A percentile compares a stretch with the other conserved stretches of the same genome.
Conservation (phyloP, 2,888 invertebrate species). For the Acleris literana region DNA sequence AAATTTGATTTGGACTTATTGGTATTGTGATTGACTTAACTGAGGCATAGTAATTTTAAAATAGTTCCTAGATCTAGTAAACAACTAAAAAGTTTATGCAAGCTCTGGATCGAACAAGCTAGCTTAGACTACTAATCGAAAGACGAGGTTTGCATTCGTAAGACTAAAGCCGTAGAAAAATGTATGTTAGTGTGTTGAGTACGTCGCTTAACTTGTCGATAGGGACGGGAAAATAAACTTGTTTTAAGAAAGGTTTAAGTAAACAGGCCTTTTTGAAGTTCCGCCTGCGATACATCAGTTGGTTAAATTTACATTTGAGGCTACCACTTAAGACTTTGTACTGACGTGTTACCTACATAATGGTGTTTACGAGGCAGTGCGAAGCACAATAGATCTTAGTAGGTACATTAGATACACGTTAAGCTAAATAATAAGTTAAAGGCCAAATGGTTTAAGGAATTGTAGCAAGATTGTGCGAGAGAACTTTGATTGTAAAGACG, state of each 20-base stretch:
- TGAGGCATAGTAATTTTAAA: neutral
- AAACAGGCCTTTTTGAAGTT: slow-evolving; percentile 32
- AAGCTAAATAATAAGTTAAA: no score
- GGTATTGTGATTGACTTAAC: no score
- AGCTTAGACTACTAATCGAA: slow-evolving; percentile 52
- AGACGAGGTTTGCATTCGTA: slow-evolving; percentile 59
- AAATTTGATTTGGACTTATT: no score
- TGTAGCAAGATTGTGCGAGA: no score
- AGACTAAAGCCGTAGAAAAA: slow-evolving; percentile 68
- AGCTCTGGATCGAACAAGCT: slow-evolving; percentile 42
- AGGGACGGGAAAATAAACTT: slow-evolving; percentile 32
- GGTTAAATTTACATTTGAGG: slow-evolving; percentile 35
- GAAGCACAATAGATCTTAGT: neutral
- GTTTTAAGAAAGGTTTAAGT: slow-evolving; percentile 35
- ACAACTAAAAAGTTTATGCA: slow-evolving; percentile 6
- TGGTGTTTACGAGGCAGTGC: neutral
- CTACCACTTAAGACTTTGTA: slow-evolving; percentile 16
- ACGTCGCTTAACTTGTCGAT: slow-evolving; percentile 36
- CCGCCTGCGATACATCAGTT: slow-evolving; percentile 19
- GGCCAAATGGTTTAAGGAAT: no score
- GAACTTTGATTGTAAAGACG: no score
- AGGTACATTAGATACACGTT: neutral
- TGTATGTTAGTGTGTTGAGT: slow-evolving; percentile 75
- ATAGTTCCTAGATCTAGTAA: slow-evolving; percentile 3
- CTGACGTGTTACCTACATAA: slow-evolving; percentile 4